Percentiles rank a stretch among this genome's conserved stretches.
These are phyloP conservation scores for Coccyzus lansbergi DNA, from an alignment of 2,797 vertebrate species.

Conservation along the genomic window DNA sequence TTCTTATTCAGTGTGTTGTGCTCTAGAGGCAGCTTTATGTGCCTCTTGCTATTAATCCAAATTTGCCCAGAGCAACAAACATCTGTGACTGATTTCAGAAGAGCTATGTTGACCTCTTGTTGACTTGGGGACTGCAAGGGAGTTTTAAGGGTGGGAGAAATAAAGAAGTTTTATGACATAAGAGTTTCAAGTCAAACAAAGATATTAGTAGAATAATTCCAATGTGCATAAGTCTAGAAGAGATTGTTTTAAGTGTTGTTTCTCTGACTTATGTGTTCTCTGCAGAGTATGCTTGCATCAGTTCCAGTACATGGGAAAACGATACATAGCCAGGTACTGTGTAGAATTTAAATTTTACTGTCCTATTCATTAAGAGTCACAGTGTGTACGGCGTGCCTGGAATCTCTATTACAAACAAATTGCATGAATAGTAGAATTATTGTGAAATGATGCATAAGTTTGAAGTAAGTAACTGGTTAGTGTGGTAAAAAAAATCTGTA, in stretches of 20 bases:
- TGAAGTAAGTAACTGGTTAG: neutral
- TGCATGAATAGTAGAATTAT: neutral
- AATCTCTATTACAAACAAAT: neutral
- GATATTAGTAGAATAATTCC: neutral
- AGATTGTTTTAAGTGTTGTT: neutral
- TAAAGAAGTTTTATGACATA: neutral
- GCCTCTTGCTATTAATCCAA: neutral
- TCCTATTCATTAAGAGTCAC: neutral
- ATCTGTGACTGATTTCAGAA: neutral
- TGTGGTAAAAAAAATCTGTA: neutral
- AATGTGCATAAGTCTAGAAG: neutral
- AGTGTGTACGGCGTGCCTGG: neutral
- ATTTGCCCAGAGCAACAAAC: neutral
- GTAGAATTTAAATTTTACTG: slow-evolving; percentile 25
- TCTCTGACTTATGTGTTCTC: slow-evolving; percentile 45
- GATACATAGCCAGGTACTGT: slow-evolving; percentile 95
- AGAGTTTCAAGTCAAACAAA: neutral
- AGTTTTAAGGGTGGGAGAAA: neutral
- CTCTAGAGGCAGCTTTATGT: neutral
- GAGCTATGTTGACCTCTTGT: neutral
- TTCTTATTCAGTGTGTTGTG: neutral
- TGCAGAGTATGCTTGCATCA: slow-evolving; percentile 95
- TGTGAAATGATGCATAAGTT: neutral
- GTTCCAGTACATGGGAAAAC: slow-evolving; percentile 98
- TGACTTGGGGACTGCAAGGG: neutral